A percentile compares a stretch with the other conserved stretches of the same genome.
Conservation (phyloP, 1,140 invertebrate species). For the Zophobas morio region DNA sequence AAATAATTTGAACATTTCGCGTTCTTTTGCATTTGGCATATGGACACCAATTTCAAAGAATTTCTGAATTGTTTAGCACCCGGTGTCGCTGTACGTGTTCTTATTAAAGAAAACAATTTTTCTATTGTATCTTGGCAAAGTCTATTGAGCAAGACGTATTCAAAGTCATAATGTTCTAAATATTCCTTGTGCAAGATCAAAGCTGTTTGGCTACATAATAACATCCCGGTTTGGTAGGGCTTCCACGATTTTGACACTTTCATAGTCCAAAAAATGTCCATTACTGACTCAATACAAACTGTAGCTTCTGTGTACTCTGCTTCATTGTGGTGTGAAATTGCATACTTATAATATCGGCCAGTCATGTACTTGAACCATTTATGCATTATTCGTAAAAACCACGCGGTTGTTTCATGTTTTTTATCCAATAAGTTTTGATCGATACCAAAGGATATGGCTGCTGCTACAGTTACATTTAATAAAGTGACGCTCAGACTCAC, state of each 20-base stretch:
- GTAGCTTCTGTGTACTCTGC: neutral
- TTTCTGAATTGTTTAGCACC: neutral
- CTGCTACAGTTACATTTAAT: constrained; percentile 7
- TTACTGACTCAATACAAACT: neutral
- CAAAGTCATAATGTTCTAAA: neutral
- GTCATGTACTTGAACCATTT: constrained; percentile 39
- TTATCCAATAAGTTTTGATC: neutral
- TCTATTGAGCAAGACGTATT: constrained; percentile 11
- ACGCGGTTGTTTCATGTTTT: constrained; percentile 29
- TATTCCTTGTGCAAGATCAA: neutral
- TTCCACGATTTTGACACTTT: neutral
- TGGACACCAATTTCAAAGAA: neutral
- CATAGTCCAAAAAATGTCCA: neutral
- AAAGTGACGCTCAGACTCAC: constrained; percentile 3
- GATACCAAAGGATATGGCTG: constrained; percentile 24
- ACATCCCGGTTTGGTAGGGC: neutral
- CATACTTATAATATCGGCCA: constrained; percentile 14
- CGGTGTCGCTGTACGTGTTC: neutral
- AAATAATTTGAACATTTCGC: constrained; percentile 13
- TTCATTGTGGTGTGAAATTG: neutral
- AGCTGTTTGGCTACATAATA: constrained; percentile 5
- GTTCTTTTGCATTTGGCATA: constrained; percentile 3
- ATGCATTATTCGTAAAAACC: constrained; percentile 20
- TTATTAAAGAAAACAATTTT: constrained; percentile 6
- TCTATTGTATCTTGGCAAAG: constrained; percentile 19